A percentile compares a stretch with the other conserved stretches of the same genome.
Conservation (phyloP, 2,797 vertebrate genomes). For the Choloepus didactylus region DNA sequence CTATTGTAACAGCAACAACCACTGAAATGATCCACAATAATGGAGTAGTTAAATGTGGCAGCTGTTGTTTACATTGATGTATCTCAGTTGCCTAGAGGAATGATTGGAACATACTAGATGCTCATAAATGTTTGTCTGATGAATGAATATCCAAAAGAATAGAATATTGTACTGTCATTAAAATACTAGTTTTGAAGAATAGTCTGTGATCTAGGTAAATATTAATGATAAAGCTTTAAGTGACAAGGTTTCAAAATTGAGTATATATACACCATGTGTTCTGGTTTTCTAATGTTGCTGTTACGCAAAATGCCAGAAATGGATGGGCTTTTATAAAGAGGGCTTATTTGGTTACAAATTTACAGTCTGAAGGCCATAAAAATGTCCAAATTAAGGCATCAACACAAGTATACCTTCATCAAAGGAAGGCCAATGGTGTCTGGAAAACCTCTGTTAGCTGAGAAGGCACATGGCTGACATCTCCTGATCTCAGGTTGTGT, state of each 20-base stretch:
- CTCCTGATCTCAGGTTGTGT: too few relatives aligned
- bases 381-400: too few relatives aligned
- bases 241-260: neutral
- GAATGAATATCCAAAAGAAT: neutral
- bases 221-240: neutral
- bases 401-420: too few relatives aligned
- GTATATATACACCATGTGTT: neutral
- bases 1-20: neutral
- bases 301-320: too few relatives aligned
- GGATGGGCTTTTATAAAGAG: too few relatives aligned
- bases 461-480: too few relatives aligned
- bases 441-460: too few relatives aligned
- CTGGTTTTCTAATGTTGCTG: too few relatives aligned
- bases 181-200: conserved; percentile 4
- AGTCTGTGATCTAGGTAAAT: neutral
- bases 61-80: neutral
- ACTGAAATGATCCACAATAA: neutral
- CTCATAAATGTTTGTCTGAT: conserved; percentile 22
- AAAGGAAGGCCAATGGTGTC: too few relatives aligned
- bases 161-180: neutral
- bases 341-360: too few relatives aligned
- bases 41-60: neutral
- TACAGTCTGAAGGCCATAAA: too few relatives aligned
- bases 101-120: conserved; percentile 13
- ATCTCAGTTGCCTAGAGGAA: neutral